Evolutionary conservation across 2,888 invertebrate genomes (phyloP).

Genomic region (Aquatica leii): DNA sequence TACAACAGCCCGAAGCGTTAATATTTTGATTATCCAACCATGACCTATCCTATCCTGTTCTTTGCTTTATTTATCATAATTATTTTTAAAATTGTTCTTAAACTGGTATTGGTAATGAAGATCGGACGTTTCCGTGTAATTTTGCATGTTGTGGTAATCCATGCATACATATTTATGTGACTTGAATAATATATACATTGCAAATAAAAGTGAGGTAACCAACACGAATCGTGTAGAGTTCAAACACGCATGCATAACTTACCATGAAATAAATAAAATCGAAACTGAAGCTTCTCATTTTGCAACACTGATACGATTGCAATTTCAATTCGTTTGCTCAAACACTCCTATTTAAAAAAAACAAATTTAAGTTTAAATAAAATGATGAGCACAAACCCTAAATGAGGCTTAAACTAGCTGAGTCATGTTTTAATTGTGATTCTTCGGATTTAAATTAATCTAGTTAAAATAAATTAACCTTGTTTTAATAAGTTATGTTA

Average conservation of each 20-base stretch:
- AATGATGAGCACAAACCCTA: too few relatives aligned
- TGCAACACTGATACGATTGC: too few relatives aligned
- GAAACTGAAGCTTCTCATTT: too few relatives aligned
- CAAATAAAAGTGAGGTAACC: slow-evolving; percentile 22
- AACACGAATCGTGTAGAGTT: slow-evolving; percentile 18
- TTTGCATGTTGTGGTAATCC: slow-evolving; percentile 17
- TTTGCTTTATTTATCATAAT: not conserved
- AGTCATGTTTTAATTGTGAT: too few relatives aligned
- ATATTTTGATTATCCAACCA: slow-evolving; percentile 15
- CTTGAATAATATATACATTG: slow-evolving; percentile 24
- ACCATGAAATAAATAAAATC: too few relatives aligned
- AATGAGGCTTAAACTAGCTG: too few relatives aligned
- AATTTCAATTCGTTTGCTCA: too few relatives aligned
- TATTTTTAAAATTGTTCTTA: not conserved
- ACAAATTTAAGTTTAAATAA: too few relatives aligned
- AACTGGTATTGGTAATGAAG: slow-evolving; percentile 13
- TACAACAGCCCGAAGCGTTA: slow-evolving; percentile 1
- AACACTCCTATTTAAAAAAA: too few relatives aligned
- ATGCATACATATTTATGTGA: slow-evolving; percentile 22
- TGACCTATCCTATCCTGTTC: slow-evolving; percentile 17
- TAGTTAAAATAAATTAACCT: too few relatives aligned
- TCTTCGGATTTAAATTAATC: too few relatives aligned
- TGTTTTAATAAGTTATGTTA: too few relatives aligned
- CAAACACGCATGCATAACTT: slow-evolving; percentile 11
- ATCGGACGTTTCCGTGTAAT: slow-evolving; percentile 8